phyloP scores from a whole-genome alignment of 1,140 invertebrate genomes.

The Calephelis nemesis region DNA sequence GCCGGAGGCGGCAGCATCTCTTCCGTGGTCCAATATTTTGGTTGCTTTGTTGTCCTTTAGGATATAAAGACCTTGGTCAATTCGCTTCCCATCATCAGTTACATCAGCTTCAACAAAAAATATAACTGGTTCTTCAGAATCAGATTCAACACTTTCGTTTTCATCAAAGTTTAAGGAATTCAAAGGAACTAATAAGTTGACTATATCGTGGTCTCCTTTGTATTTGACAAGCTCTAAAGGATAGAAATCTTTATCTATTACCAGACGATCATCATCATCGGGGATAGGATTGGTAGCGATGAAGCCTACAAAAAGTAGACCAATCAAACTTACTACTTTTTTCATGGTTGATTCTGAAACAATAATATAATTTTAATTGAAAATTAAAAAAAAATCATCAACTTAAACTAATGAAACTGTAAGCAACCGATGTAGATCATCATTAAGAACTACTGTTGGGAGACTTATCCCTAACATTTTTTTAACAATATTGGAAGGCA shows the following conservation, averaged over 20 bases:
- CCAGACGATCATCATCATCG: slow-evolving; percentile 33
- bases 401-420: no score
- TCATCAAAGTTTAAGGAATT: slow-evolving; percentile 56
- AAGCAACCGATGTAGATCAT: no score
- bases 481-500: no score
- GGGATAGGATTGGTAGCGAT: slow-evolving; percentile 31
- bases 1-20: slow-evolving; percentile 38
- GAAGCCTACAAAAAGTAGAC: slow-evolving; percentile 29
- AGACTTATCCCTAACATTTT: no score
- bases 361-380: neutral
- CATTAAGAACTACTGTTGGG: no score
- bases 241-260: slow-evolving; percentile 42
- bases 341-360: slow-evolving; percentile 17
- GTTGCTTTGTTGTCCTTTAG: slow-evolving; percentile 34
- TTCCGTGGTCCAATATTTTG: slow-evolving; percentile 50
- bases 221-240: slow-evolving; percentile 39
- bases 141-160: slow-evolving; percentile 23
- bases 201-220: slow-evolving; percentile 49
- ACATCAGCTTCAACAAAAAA: slow-evolving; percentile 54
- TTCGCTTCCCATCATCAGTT: slow-evolving; percentile 30
- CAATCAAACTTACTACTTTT: neutral
- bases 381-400: no score
- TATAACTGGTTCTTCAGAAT: slow-evolving; percentile 20
- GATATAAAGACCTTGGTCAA: slow-evolving; percentile 45
- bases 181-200: slow-evolving; percentile 49